Conservation (phyloP, 2,888 invertebrate genomes). For the Lasioglossum pauxillum region DNA sequence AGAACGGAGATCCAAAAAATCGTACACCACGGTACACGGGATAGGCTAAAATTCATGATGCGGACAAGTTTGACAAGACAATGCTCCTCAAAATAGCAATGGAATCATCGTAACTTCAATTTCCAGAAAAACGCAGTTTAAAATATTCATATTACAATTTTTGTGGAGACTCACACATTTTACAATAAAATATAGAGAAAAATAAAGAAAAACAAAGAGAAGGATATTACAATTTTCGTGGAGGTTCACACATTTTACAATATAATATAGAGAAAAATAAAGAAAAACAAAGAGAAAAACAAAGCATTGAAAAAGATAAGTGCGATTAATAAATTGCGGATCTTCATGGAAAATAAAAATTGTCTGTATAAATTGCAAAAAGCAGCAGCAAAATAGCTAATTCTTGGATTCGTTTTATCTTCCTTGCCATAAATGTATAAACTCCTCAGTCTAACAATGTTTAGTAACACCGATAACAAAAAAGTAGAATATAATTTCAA, state of each 20-base stretch:
- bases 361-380: too few species aligned
- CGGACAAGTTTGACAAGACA: background rate
- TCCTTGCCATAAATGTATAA: too few species aligned
- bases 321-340: too few species aligned
- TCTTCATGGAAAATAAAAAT: background rate
- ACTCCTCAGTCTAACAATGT: background rate
- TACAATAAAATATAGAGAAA: background rate
- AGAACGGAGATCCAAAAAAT: background rate
- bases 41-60: background rate
- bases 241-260: background rate
- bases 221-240: too few species aligned
- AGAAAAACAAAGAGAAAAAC: too few species aligned
- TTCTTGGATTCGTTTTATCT: too few species aligned
- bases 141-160: background rate
- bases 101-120: background rate
- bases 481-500: background rate
- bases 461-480: too few species aligned
- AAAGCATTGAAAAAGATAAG: background rate
- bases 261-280: too few species aligned
- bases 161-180: too few species aligned
- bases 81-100: background rate
- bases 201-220: too few species aligned
- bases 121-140: too few species aligned
- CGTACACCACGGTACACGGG: background rate
- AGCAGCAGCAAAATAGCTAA: background rate